Percentiles rank a stretch among this genome's conserved stretches.
These are phyloP conservation scores for Enteromius paludinosus DNA, from an alignment of 2,797 vertebrate genomes.

Conservation along the genomic window DNA sequence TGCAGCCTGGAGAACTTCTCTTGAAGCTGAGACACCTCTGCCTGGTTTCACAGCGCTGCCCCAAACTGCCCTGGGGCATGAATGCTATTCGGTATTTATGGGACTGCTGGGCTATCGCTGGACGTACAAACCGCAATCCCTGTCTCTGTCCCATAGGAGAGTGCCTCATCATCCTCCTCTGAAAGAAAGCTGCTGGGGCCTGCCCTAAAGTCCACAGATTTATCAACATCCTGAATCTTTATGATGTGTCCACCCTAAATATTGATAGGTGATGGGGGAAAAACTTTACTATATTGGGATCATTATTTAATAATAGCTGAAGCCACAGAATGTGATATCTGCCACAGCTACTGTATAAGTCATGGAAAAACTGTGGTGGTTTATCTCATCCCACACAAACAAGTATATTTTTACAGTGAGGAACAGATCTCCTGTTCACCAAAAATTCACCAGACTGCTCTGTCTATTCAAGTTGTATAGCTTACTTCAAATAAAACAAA, in stretches of 20 bases:
- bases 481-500: background rate
- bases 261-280: conserved; percentile 38
- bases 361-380: conserved; percentile 9
- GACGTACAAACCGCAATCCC: conserved; percentile 61
- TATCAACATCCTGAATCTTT: conserved; percentile 45
- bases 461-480: conserved; percentile 7
- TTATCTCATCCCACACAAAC: background rate
- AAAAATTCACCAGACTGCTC: background rate
- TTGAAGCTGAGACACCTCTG: conserved; percentile 74
- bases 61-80: conserved; percentile 78
- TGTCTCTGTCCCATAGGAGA: conserved; percentile 50
- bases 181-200: conserved; percentile 47
- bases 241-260: conserved; percentile 45
- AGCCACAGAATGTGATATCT: conserved; percentile 24
- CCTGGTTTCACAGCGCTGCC: conserved; percentile 78
- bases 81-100: conserved; percentile 79
- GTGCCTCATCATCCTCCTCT: conserved; percentile 31
- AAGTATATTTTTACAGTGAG: conserved; percentile 1
- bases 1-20: conserved; percentile 71
- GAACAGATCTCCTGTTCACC: background rate
- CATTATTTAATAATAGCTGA: conserved; percentile 49
- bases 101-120: conserved; percentile 61
- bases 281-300: conserved; percentile 11
- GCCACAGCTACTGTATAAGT: conserved; percentile 9
- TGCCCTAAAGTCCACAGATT: conserved; percentile 37